Percentiles rank a stretch among this genome's conserved stretches.
Evolutionary conservation across 2,113 vertebrate species (phyloP).

Genomic region (Daphoenositta chrysoptera): DNA sequence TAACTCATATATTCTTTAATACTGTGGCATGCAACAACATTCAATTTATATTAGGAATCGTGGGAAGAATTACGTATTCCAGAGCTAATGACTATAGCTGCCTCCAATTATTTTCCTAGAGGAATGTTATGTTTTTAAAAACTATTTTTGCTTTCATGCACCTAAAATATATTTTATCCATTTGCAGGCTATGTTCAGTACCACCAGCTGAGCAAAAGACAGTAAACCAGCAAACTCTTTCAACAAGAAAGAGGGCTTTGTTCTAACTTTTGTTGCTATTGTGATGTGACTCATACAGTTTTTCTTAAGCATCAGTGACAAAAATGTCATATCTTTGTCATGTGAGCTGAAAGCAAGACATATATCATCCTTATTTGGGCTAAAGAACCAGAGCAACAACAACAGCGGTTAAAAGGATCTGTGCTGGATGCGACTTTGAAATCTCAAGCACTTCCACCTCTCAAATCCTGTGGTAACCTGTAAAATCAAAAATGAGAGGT

Average conservation of each 20-base stretch:
- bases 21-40: background rate
- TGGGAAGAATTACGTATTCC: constrained; percentile 54
- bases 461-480: background rate
- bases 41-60: constrained; percentile 27
- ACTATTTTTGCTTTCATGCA: constrained; percentile 7
- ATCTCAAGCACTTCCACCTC: background rate
- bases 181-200: background rate
- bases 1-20: constrained; percentile 28
- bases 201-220: constrained; percentile 2
- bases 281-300: background rate
- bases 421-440: background rate
- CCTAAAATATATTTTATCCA: background rate
- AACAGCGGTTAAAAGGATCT: background rate
- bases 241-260: constrained; percentile 7
- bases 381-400: constrained; percentile 14
- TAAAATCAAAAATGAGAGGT: background rate
- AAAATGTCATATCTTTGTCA: background rate
- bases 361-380: background rate
- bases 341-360: background rate
- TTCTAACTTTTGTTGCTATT: constrained; percentile 5
- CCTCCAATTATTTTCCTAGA: constrained; percentile 65
- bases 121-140: constrained; percentile 48
- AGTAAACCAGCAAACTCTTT: background rate
- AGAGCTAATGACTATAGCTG: constrained; percentile 47
- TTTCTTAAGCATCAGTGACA: constrained; percentile 24